phyloP scores from a whole-genome alignment of 2,113 vertebrate species.

The Polypterus senegalus region DNA sequence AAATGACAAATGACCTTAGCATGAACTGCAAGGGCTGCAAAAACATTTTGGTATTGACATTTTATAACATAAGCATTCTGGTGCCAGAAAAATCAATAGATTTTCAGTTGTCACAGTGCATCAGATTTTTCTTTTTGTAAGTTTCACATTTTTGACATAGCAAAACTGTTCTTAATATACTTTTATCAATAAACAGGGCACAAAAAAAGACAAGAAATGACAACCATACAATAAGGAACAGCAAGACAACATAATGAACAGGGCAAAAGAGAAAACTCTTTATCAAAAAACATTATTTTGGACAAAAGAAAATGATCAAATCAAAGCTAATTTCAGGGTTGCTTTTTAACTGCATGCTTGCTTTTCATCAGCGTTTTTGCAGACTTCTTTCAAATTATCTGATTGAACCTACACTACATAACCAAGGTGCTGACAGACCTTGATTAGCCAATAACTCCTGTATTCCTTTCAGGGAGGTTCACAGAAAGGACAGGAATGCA shows the following conservation, averaged over 20 bases:
- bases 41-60: constrained; percentile 92
- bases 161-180: too few relatives aligned
- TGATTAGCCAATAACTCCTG: constrained; percentile 88
- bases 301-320: constrained; percentile 59
- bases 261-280: constrained; percentile 18
- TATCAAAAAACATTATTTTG: constrained; percentile 33
- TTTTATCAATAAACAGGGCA: too few relatives aligned
- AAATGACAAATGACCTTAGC: constrained; percentile 96
- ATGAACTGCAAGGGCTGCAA: constrained; percentile 76
- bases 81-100: constrained; percentile 89
- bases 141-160: constrained; percentile 39
- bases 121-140: constrained; percentile 63
- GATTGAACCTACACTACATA: constrained; percentile 79
- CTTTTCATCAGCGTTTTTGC: constrained; percentile 85
- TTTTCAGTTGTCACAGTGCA: constrained; percentile 62
- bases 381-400: constrained; percentile 77
- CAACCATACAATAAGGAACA: too few relatives aligned
- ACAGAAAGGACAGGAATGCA: constrained; percentile 75
- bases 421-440: constrained; percentile 82
- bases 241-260: too few relatives aligned
- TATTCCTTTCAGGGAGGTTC: constrained; percentile 76
- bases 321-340: constrained; percentile 71
- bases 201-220: too few relatives aligned
- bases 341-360: constrained; percentile 58
- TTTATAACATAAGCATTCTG: constrained; percentile 84